Evolutionary conservation across 2,888 invertebrate genomes (phyloP), one percentile per base, ranked within the genome.

Genomic region (Teleogryllus oceanicus): DNA sequence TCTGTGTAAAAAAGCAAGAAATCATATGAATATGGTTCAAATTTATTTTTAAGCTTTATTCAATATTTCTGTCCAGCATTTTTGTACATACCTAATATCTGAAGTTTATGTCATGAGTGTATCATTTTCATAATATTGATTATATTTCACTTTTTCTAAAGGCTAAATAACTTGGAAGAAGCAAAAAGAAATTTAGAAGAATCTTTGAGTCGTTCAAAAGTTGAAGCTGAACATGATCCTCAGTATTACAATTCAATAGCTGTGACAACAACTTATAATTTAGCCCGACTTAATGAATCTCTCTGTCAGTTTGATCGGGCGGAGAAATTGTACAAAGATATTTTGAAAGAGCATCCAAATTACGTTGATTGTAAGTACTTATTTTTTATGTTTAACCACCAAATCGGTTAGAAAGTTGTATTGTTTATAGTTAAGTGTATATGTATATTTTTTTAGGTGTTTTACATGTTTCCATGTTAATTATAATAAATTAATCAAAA

Each of bases 201-300:
- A 84, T 96, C 98, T 0, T 87, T 98, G 79, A 92, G 93, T 83
- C 91, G 97, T 79, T 94, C 96, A 49, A 94, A 93, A 86, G 90
- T 91, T 0, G 97, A 97, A 85, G 91, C 92, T n/a, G 91, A 92
- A 84, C 94, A 96, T 80, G 98, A 98, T 87, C 93, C 96, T 0
- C 94, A 95, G 83, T 98, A 98, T 87, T 98, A 98, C 87, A 96
- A 96, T 86, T 96, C 97, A 0, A 98, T 99, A 85, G 94, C 96
- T 0, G 98, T 99, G 0, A 97, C 98, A 0, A 97, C 97, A 79
- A 97, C 95, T 74, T 99, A 99, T 88, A 99, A 99, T 88, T 88
- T 99, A 84, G 99, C 97, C 0, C 89, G 99, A 16, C 89, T 99
- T 4, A 95, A 96, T 85, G 99, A 99, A 89, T 95, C 97, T 0